Conservation (phyloP, 2,113 vertebrate species). For the Trematomus loennbergii region DNA sequence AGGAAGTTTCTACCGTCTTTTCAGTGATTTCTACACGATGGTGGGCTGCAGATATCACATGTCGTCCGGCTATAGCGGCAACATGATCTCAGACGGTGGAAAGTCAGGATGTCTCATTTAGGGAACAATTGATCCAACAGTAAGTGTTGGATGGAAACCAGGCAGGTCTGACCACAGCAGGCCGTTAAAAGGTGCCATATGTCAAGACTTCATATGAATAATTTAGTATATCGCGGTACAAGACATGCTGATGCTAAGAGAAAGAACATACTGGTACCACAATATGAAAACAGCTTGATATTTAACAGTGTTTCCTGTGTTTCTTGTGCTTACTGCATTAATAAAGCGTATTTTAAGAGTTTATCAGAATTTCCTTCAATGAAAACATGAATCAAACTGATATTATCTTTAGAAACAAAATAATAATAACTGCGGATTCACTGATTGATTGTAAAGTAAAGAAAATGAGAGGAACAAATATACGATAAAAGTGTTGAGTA, state of each 20-base stretch:
- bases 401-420: not conserved
- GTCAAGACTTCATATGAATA: constrained; percentile 14
- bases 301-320: not conserved
- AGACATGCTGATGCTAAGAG: not conserved
- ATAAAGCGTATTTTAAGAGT: not conserved
- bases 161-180: constrained; percentile 46
- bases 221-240: not conserved
- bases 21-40: constrained; percentile 45
- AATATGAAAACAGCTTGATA: not conserved
- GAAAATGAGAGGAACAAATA: too few species aligned
- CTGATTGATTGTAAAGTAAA: too few species aligned
- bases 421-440: not conserved
- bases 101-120: constrained; percentile 64
- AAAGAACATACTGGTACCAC: not conserved
- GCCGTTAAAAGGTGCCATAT: constrained; percentile 22
- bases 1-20: constrained; percentile 46
- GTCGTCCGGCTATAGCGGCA: constrained; percentile 49
- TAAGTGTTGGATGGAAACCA: constrained; percentile 45
- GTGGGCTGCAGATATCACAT: constrained; percentile 46
- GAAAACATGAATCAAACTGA: not conserved
- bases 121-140: constrained; percentile 71
- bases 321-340: not conserved
- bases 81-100: constrained; percentile 59
- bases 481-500: too few species aligned
- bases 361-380: not conserved